A percentile compares a stretch with the other conserved stretches of the same genome.
phyloP scores from a whole-genome alignment of 2,888 invertebrate species.

The Pecten maximus region DNA sequence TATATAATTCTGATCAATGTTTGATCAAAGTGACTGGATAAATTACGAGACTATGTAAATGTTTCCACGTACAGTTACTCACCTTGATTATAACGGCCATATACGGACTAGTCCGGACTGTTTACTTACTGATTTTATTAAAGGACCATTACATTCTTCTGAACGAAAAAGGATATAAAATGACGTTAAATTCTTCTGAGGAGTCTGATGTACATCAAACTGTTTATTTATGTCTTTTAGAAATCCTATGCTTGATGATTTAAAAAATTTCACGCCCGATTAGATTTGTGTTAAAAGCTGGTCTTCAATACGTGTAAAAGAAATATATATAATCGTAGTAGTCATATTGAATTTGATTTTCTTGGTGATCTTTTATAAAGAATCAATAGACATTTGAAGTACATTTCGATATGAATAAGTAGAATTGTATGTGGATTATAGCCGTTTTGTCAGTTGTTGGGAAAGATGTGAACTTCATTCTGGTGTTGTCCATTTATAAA shows the following conservation, averaged over 20 bases:
- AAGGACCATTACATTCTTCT: not conserved
- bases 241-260: not conserved
- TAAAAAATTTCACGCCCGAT: not conserved
- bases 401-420: not conserved
- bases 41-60: not conserved
- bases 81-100: not conserved
- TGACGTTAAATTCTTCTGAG: not conserved
- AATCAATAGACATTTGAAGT: not conserved
- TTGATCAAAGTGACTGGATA: too few relatives aligned
- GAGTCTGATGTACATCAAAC: not conserved
- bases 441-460: too few relatives aligned
- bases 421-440: not conserved
- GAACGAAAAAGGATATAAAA: not conserved
- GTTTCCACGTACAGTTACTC: not conserved
- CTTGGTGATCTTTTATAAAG: not conserved
- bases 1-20: too few relatives aligned
- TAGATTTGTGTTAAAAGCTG: not conserved
- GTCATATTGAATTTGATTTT: constrained; percentile 27
- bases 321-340: not conserved
- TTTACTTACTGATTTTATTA: not conserved
- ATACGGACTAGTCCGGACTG: not conserved
- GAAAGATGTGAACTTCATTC: too few relatives aligned
- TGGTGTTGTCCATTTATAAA: too few relatives aligned
- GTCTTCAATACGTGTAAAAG: not conserved
- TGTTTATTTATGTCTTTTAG: not conserved